Base-by-base conservation (phyloP, 2,113 vertebrate genomes). In the Atherinomorus stipes region DNA sequence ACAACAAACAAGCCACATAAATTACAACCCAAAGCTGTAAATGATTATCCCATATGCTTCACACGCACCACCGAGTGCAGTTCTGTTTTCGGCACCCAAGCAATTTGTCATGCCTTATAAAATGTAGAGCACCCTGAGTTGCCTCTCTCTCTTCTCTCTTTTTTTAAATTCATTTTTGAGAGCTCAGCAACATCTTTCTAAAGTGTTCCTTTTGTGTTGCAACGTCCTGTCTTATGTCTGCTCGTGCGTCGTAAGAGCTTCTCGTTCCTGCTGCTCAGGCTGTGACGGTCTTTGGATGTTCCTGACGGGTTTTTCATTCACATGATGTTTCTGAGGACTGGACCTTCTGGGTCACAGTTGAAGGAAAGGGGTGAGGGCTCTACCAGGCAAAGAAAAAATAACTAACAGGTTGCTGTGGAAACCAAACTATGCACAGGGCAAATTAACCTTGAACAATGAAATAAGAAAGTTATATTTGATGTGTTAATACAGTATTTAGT, bases 81-180 rank as follows among this genome's bases (percentile, higher is more conserved):
- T 42, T 77, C 53, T 37, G 52, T 74, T 60, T 73, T 70, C 64
- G 52, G 62, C 60, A 66, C 57, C 54, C 49, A 67, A 71, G 64
- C 76, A 85, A 64, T 85, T 81, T 82, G 75, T 72, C 73, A 76
- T 66, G 83, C 56, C 53, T 64, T 83, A 64, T 88, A 76, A 78
- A 82, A 76, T 71, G 40, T 51, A 59, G n/a, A 78, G 64, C 57
- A 22, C 57, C 22, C n/a, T 18, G 13, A 60, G 61, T 53, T 31
- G 56, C 70, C 73, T 51, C 56, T 76, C 71, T 58, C 42, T 78
- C 68, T n/a, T 64, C 34, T 10, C 1, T 50, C 37, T 21, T 69
- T 52, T 52, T 38, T 52, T 11, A 10, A n/a, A 19, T 7, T 47
- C 3, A 4, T 59, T 74, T 83, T 64, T 70, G 40, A 80, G 5